Percentiles rank a stretch among this genome's conserved stretches.
Evolutionary conservation across 2,888 invertebrate species (phyloP).

Genomic region (Lypha dubia): DNA sequence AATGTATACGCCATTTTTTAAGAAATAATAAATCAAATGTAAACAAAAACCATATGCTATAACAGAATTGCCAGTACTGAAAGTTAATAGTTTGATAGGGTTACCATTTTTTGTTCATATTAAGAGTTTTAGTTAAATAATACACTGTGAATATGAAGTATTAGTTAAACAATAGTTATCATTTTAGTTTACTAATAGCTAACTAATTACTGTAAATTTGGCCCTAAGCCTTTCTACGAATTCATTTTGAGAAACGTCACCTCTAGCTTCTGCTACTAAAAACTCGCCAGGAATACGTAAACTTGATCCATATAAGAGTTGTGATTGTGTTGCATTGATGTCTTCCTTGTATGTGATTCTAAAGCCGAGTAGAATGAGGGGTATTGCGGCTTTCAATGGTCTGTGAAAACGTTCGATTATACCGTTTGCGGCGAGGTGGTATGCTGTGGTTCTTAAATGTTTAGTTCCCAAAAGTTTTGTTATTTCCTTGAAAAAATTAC

Average conservation of each 20-base stretch:
- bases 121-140: too few relatives aligned
- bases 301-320: neutral
- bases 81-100: too few relatives aligned
- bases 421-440: constrained; percentile 5
- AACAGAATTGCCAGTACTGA: too few relatives aligned
- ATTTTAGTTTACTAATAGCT: too few relatives aligned
- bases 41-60: too few relatives aligned
- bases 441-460: constrained; percentile 1
- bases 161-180: too few relatives aligned
- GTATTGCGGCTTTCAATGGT: neutral
- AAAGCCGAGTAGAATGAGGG: neutral
- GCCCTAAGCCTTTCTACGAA: neutral
- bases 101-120: too few relatives aligned
- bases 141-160: too few relatives aligned
- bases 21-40: too few relatives aligned
- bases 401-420: neutral
- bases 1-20: too few relatives aligned
- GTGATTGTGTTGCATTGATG: neutral
- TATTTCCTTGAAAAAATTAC: constrained; percentile 4
- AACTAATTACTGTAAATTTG: too few relatives aligned
- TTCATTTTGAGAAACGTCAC: neutral
- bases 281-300: neutral
- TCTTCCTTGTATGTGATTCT: constrained; percentile 2
- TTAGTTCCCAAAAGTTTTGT: neutral
- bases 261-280: too few relatives aligned